Evolutionary conservation across 2,113 vertebrate species (phyloP), one percentile per base, ranked within the genome.

Genomic region (Orientallactaga bullata): DNA sequence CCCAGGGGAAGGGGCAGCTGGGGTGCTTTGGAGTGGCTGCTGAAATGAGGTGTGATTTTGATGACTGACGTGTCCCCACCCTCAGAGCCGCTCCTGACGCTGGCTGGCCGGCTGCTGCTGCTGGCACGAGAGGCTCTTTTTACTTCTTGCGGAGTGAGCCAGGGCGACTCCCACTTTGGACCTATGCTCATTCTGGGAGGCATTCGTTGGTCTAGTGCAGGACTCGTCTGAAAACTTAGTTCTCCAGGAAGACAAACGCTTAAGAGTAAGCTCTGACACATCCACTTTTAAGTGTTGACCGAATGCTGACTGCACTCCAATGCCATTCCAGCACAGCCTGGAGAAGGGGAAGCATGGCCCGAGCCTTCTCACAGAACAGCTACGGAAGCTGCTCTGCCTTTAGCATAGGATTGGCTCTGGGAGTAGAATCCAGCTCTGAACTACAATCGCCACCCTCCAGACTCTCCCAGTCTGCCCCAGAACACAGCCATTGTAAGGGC

Each of bases 11-110:
- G 79, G 94, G n/a, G 88, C 95, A 96, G 95, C 95, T 96, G 96
- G 92, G 58, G 96, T 30, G 96, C 90, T 83, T 85, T 80, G 69
- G 51, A 96, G 92, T 35, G 65, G 60, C 95, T 93, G 82, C 95
- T 89, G 95, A 97, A 97, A 97, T 89, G 92, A 95, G 94, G 94
- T 87, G 95, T 93, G 51, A 96, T 96, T 97, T 94, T 90, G 77
- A 88, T 89, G 74, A 68, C 1, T 85, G 83, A 95, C 93, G 37
- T 87, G 77, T 95, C 95, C 90, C 95, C 61, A 55, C 76, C 80
- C 88, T 93, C 86, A 68, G 89, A 60, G 47, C 77, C 89, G 47
- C 10, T 83, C 63, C 76, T 42, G 73, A 68, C n/a, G 73, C 77
- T 78, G 21, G 30, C 13, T 86, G 16, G 47, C 81, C 65, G 55